Evolutionary conservation across 2,113 vertebrate species (phyloP), one percentile per base, ranked within the genome.

Genomic region (Equus quagga): DNA sequence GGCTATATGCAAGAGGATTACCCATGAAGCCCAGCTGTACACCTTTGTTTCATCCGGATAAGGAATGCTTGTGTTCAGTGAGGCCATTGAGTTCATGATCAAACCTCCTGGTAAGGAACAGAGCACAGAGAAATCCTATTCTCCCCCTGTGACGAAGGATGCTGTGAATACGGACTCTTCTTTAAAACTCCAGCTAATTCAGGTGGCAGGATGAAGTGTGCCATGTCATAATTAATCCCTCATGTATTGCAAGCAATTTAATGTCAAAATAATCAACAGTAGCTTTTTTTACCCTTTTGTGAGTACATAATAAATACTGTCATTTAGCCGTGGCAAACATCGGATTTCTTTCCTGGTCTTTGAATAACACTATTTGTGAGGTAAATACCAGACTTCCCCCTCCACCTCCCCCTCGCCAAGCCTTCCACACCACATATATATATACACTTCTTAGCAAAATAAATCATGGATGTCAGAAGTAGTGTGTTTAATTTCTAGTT

Each of bases 171-270:
- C 5, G n/a, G 98, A 92, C 96, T 96, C 95, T 93, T 98, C 98
- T 97, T 96, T 98, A 98, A 98, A 94, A 98, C 91, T 93, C 88
- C 94, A 97, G 98, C 97, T 98, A 97, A 98, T 98, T 98, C 98
- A 98, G 98, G 98, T 98, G 98, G 98, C 96, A 98, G 98, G 98
- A 98, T 98, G 98, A 98, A 98, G 98, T 96, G 93, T 97, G 97
- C 98, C 98, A 97, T 98, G 98, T 99, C 89, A 72, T 98, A 98
- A 99, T 99, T 98, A 99, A 98, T 99, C 98, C 98, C 98, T 98
- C 98, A 96, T 97, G 98, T 95, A 97, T 90, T 98, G 94, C 92
- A 97, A 98, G 98, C 98, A 98, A 98, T 98, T 98, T 98, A 98
- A 98, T 98, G 98, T 98, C 98, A 98, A 99, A 99, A 99, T 98